Base-by-base conservation (phyloP, 2,797 vertebrate species). In the Pitangus sulphuratus region DNA sequence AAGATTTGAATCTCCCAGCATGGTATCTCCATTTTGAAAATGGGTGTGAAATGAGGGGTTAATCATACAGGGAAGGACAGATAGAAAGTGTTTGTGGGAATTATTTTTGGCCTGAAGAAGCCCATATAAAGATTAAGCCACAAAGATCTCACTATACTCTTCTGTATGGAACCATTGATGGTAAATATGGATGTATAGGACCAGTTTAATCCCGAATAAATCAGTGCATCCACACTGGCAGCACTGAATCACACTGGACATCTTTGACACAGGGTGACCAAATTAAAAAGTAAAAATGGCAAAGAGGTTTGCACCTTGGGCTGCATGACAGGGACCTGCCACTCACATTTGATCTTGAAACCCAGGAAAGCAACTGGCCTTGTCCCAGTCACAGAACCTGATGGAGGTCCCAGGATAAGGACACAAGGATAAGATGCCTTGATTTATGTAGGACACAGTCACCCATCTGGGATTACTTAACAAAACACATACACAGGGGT, bases 81-180 rank as follows among this genome's bases (percentile, higher is more conserved):
- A 71, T 62, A 86, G 85, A 80, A 93, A 30, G 89, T 95, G 83
- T 95, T 95, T 91, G 85, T 84, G 91, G 79, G 85, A 94, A 95
- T 86, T 95, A 90, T 94, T 94, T 97, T 95, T 92, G 91, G 94
- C 84, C 78, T 87, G 58, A 92, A 89, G 77, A 72, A 92, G 66
- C 62, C 90, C 70, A 54, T 74, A 76, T 77, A 79, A 89, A 88
- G 77, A 89, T 95, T 83, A 89, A 89, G 44, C 74, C 90, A 94
- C 89, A 92, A 87, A 85, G 93, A 78, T 83, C 35, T 91, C 65
- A 81, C 76, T 91, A 16, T 94, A 40, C 31, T 76, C 15, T 72
- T 92, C 86, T 93, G 62, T 91, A 31, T 91, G 53, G 76, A 91
- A 76, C 40, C 83, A 85, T 64, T 89, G 87, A 91, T 83, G 78